These are phyloP conservation scores for Chorisops tibialis DNA, from an alignment of 2,888 invertebrate species.

Conservation along the genomic window DNA sequence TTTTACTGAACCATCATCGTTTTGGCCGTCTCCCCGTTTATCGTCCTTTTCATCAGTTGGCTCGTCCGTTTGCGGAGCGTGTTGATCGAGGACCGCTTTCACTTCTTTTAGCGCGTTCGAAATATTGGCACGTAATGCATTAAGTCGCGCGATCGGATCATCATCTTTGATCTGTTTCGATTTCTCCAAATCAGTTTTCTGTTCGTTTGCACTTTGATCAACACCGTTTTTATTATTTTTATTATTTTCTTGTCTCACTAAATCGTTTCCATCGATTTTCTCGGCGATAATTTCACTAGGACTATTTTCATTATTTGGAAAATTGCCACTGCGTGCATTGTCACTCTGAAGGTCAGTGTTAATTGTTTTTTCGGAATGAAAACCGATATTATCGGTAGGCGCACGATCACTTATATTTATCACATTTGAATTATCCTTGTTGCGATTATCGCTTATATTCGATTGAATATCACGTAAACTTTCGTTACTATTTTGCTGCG, in stretches of 20 bases:
- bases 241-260: background rate
- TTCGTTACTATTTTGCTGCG: constrained; percentile 35
- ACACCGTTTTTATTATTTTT: background rate
- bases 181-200: background rate
- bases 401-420: background rate
- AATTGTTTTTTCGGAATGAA: constrained; percentile 5
- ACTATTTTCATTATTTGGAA: constrained; percentile 13
- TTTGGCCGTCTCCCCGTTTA: background rate
- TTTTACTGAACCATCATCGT: constrained; percentile 38
- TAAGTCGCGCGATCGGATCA: constrained; percentile 46
- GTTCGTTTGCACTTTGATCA: background rate
- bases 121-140: constrained; percentile 47
- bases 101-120: constrained; percentile 48
- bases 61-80: constrained; percentile 8
- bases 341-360: constrained; percentile 19
- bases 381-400: background rate
- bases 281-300: background rate
- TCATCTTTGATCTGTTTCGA: constrained; percentile 26
- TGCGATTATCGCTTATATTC: constrained; percentile 2
- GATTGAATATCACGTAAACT: constrained; percentile 33
- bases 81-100: constrained; percentile 47
- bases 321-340: constrained; percentile 9
- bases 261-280: constrained; percentile 5
- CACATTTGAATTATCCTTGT: background rate
- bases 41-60: background rate